These are phyloP conservation scores for Parasteatoda lunata DNA, from an alignment of 2,888 invertebrate species.

Conservation along the genomic window DNA sequence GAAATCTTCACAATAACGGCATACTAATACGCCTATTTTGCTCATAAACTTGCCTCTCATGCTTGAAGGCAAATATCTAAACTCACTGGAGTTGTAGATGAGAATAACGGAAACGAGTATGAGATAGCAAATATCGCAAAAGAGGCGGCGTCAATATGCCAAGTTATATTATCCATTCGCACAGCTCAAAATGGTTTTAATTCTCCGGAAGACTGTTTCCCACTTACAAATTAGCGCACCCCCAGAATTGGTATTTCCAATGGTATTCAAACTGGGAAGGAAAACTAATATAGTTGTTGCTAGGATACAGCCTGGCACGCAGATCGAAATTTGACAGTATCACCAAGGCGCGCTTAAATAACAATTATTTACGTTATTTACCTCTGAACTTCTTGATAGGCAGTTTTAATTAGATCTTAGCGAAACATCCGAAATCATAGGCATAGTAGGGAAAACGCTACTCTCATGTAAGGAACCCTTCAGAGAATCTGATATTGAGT, in stretches of 20 bases:
- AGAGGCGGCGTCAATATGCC: conserved; percentile 11
- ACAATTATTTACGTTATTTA: conserved; percentile 55
- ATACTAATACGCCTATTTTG: not conserved
- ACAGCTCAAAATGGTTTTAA: conserved; percentile 33
- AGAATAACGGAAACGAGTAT: conserved; percentile 37
- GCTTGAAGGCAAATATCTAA: not conserved
- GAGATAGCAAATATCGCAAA: not conserved
- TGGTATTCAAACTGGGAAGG: not conserved
- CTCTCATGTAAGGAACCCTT: not conserved
- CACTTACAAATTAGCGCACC: not conserved
- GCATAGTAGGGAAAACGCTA: not conserved
- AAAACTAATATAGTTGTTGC: conserved; percentile 57
- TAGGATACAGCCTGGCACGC: conserved; percentile 31
- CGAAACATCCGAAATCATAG: conserved; percentile 20
- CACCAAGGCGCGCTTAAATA: conserved; percentile 31
- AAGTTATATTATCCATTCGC: conserved; percentile 7
- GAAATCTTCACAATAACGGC: too few relatives aligned
- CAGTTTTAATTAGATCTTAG: conserved; percentile 60
- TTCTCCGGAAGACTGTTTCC: conserved; percentile 11
- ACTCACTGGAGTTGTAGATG: conserved; percentile 10
- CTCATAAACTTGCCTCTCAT: not conserved
- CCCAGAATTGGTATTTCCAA: not conserved
- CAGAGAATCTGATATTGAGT: not conserved
- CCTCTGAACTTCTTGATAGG: conserved; percentile 32
- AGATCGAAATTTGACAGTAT: conserved; percentile 39